Base-by-base conservation (phyloP, 2,888 invertebrate genomes). In the Unio pictorum region DNA sequence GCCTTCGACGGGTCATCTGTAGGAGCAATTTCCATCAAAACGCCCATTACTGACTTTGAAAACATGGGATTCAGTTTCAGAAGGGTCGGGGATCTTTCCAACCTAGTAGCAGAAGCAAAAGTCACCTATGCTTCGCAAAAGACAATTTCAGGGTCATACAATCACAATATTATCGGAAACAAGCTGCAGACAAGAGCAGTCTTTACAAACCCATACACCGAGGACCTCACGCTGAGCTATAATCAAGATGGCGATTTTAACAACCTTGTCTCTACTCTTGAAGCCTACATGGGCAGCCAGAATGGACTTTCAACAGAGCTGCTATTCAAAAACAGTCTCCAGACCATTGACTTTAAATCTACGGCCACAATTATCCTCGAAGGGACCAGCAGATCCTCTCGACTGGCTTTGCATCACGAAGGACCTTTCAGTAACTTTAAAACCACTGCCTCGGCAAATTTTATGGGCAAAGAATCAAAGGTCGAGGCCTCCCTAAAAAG, bases 21-120 rank as follows among this genome's bases (percentile, higher is more conserved):
- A 18, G 75, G 79, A 8, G 69, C 75, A 3, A 56, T 81, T 20
- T 71, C 66, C 15, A 23, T 84, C 4, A 76, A 75, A 28, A 78
- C 84, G 54, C 84, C 84, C 55, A 73, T 80, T 57, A 68, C 74
- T 64, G 77, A 74, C n/a, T 71, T 74, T 30, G 75, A 82, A 71
- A 76, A 81, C 34, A 61, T 82, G 20, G 74, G 71, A 55, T 62
- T 69, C 15, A 56, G 66, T 17, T 62, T 73, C 54, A 67, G 64
- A 45, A 61, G 58, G 30, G 71, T 69, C 15, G 74, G 73, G 17
- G 58, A 56, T 62, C 34, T 66, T 11, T 56, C 55, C 17, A 69
- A 73, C 56, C 66, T 75, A 26, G 65, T 68, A 54, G 64, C 69
- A 17, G 74, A 70, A 23, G 73, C 69, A 26, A 69, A 67, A 57